Evolutionary conservation across 2,113 vertebrate species (phyloP), one percentile per base, ranked within the genome.

Genomic region (Vidua chalybeata): DNA sequence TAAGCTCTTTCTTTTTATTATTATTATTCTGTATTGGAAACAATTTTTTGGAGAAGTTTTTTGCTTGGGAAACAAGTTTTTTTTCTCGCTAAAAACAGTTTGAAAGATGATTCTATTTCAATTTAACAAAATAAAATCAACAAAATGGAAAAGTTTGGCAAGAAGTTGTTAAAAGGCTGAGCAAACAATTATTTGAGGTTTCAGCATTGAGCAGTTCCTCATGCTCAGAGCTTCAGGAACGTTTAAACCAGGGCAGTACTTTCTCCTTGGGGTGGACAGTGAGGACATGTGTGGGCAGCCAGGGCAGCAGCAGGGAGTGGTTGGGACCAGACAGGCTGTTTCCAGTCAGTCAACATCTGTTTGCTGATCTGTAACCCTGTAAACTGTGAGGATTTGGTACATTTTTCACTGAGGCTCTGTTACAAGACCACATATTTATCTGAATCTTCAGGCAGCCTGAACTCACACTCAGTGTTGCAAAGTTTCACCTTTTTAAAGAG

Each of bases 241-340:
- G 46, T 72, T 94, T 64, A 88, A 75, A 61, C 8, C 37, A 69
- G 49, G 35, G 54, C 74, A 49, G 8, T 19, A 3, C 15, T 72
- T 84, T 45, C 27, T 72, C 56, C 52, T 58, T 49, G 58, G 33
- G 15, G 10, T 58, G 28, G 64, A 41, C 0, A 0, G 8, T 6
- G 72, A 87, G 69, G 61, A 30, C 28, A 9, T 0, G 0, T 12
- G 2, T 39, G 54, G 54, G 49, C 13, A 39, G 69, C 28, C 73
- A 55, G 67, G 58, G 54, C 66, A 91, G 69, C 62, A 73, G 52
- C 31, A 15, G 31, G 9, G 45, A 45, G 41, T 0, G 0, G 23
- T 30, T 68, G 61, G 16, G 61, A 30, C 16, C 0, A 0, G 58
- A 19, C 4, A 28, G 48, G 52, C n/a, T 37, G 21, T 33, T 82